Percentiles rank a stretch among this genome's conserved stretches.
These are phyloP conservation scores for Accipiter virgatus DNA, from an alignment of 2,113 vertebrate species.

Conservation along the genomic window DNA sequence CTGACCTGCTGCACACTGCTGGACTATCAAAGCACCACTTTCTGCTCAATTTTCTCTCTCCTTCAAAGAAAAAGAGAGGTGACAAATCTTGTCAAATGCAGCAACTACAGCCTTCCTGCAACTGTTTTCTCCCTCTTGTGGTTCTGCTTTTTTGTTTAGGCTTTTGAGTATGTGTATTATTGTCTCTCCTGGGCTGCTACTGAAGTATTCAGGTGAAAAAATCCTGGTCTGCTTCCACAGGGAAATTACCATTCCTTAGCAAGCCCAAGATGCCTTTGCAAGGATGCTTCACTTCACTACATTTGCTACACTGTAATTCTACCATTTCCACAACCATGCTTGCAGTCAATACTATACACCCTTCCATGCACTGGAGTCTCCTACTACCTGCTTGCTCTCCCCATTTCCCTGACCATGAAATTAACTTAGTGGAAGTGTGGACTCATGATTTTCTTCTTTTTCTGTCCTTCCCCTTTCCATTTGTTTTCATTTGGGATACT, in stretches of 20 bases:
- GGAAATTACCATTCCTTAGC: neutral
- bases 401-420: neutral
- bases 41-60: neutral
- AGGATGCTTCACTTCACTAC: neutral
- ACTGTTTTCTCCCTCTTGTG: neutral
- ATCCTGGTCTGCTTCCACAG: neutral
- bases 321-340: neutral
- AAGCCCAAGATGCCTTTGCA: neutral
- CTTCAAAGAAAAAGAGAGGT: neutral
- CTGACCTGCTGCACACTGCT: neutral
- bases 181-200: neutral
- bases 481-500: neutral
- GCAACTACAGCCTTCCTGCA: neutral
- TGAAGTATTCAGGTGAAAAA: neutral
- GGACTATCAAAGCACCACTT: neutral
- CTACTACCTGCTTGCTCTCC: neutral
- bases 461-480: neutral
- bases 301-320: neutral
- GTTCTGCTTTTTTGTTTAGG: neutral
- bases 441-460: neutral
- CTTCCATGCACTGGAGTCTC: neutral
- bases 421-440: neutral
- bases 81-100: neutral
- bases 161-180: neutral
- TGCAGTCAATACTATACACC: neutral